Percentiles rank a stretch among this genome's conserved stretches.
Conservation (phyloP, 23 tunicate species). For the Pegea sp. region DNA sequence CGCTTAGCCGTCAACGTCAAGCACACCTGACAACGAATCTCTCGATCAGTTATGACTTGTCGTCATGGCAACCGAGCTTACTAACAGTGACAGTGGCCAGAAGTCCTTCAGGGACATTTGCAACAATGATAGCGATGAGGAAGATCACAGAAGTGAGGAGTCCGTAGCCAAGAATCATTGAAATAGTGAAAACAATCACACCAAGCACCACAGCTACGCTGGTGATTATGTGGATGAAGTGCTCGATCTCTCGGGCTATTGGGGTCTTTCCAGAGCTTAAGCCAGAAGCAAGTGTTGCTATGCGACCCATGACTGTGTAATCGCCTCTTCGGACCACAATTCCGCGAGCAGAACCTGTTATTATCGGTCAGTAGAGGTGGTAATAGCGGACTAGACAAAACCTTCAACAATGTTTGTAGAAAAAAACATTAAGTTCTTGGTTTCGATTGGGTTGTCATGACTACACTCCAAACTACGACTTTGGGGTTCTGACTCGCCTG, state of each 20-base stretch:
- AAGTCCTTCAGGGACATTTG: constrained; percentile 68
- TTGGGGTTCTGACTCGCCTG: constrained; percentile 83
- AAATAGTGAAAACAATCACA: constrained; percentile 15
- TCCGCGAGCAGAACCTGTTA: constrained; percentile 16
- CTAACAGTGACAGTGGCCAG: constrained; percentile 78
- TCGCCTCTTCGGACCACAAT: constrained; percentile 30
- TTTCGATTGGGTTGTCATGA: constrained; percentile 54
- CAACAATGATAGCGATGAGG: constrained; percentile 59
- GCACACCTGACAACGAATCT: constrained; percentile 49
- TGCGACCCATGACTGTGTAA: constrained; percentile 47
- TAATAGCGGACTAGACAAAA: neutral
- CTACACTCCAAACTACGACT: constrained; percentile 16
- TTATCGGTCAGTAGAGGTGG: neutral
- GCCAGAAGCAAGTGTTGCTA: constrained; percentile 31
- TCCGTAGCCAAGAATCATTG: constrained; percentile 14
- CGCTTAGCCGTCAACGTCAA: constrained; percentile 64
- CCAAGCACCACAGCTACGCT: constrained; percentile 60
- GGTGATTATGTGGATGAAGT: constrained; percentile 46
- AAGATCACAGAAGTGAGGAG: constrained; percentile 17
- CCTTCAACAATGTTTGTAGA: constrained; percentile 90
- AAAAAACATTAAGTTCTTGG: constrained; percentile 60
- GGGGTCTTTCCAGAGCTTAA: constrained; percentile 13
- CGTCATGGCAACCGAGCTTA: too few relatives aligned
- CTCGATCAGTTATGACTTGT: too few relatives aligned
- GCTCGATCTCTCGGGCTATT: constrained; percentile 25